Percentiles rank a stretch among this genome's conserved stretches.
These are phyloP conservation scores for Augochlora pura DNA, from an alignment of 1,140 invertebrate species.

Conservation along the genomic window DNA sequence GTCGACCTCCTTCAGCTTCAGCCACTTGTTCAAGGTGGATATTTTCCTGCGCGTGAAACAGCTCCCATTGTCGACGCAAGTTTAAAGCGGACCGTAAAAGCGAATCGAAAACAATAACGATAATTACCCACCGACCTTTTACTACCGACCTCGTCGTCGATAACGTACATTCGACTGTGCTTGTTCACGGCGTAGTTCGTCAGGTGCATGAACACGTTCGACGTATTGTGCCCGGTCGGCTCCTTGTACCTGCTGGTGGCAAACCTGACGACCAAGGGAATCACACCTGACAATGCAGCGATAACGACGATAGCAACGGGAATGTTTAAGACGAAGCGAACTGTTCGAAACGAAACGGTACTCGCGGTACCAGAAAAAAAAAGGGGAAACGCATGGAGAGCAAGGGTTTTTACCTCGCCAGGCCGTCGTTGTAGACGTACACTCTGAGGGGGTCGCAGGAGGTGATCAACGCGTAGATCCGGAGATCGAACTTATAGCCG, in stretches of 20 bases:
- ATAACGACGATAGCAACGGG: no score
- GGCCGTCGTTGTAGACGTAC: conserved; percentile 97
- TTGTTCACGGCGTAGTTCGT: conserved; percentile 99
- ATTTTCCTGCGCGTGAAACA: conserved; percentile 83
- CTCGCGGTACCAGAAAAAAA: background rate
- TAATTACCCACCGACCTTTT: conserved; percentile 83
- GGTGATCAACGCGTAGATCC: conserved; percentile 96
- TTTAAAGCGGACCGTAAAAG: no score
- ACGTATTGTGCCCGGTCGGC: conserved; percentile 88
- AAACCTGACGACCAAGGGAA: conserved; percentile 82
- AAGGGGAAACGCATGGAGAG: background rate
- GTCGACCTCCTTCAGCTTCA: conserved; percentile 86
- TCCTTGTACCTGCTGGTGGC: conserved; percentile 92
- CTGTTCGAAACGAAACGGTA: no score
- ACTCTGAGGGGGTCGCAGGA: conserved; percentile 95
- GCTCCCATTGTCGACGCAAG: background rate
- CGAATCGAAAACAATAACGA: no score
- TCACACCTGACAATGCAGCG: no score
- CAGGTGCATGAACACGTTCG: conserved; percentile 96
- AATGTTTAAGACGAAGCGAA: no score
- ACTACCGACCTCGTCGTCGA: conserved; percentile 89
- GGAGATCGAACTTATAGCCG: conserved; percentile 98
- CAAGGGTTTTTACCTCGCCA: conserved; percentile 85
- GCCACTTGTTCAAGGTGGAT: conserved; percentile 89
- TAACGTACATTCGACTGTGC: conserved; percentile 89